Conservation (phyloP, 1,140 invertebrate genomes). For the Mylabris phalerata region DNA sequence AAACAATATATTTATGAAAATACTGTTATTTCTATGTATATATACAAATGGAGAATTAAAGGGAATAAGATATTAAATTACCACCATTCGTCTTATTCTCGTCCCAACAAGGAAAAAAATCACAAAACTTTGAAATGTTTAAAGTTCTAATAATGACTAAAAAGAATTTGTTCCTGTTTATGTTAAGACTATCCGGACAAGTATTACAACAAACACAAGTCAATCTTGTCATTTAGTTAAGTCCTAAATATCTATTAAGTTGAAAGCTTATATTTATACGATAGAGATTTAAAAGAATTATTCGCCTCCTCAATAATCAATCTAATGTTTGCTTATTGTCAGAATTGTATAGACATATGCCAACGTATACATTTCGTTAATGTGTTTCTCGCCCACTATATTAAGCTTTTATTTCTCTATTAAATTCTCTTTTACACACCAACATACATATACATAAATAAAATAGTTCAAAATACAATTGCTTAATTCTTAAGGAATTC, state of each 20-base stretch:
- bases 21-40: conserved; percentile 9
- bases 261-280: not conserved
- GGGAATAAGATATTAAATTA: conserved; percentile 15
- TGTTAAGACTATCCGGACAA: conserved; percentile 19
- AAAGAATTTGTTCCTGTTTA: conserved; percentile 12
- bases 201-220: conserved; percentile 22
- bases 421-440: too few relatives aligned
- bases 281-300: too few relatives aligned
- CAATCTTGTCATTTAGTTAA: conserved; percentile 12
- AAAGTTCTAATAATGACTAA: not conserved
- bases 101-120: conserved; percentile 6
- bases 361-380: conserved; percentile 14
- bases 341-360: not conserved
- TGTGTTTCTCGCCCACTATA: conserved; percentile 4
- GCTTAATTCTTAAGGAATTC: too few relatives aligned
- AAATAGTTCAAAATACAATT: too few relatives aligned
- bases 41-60: conserved; percentile 14
- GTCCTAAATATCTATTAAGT: conserved; percentile 6
- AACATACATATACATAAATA: too few relatives aligned
- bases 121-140: not conserved
- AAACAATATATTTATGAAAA: conserved; percentile 21
- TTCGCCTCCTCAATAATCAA: too few relatives aligned
- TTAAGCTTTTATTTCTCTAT: too few relatives aligned
- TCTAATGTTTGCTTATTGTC: too few relatives aligned
- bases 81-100: conserved; percentile 2